Evolutionary conservation across 2,888 invertebrate species (phyloP).

Genomic region (Pherbina coryleti): DNA sequence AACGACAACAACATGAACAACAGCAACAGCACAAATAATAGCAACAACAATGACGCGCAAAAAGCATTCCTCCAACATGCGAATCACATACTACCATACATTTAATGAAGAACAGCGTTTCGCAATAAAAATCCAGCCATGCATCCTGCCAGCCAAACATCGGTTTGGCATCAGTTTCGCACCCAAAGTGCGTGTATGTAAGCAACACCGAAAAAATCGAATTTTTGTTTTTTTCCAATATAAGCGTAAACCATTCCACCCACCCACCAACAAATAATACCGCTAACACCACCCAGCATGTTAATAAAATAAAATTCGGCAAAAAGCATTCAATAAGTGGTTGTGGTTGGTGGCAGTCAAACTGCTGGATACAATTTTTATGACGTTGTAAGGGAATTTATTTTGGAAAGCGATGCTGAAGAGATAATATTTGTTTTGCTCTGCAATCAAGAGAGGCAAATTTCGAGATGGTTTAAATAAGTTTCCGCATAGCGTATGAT

Average conservation of each 20-base stretch:
- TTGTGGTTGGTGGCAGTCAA: not conserved
- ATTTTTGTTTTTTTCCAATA: not conserved
- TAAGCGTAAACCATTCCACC: too few species aligned
- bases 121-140: conserved; percentile 20
- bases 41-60: conserved; percentile 50
- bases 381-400: too few species aligned
- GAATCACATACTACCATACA: too few species aligned
- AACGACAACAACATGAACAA: conserved; percentile 29
- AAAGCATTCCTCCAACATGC: not conserved
- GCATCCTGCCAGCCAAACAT: conserved; percentile 8
- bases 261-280: too few species aligned
- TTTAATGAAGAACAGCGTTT: not conserved
- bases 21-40: too few species aligned
- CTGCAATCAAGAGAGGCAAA: too few species aligned
- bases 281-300: too few species aligned
- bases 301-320: conserved; percentile 7
- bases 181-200: conserved; percentile 4
- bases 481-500: too few species aligned
- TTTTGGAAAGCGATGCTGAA: too few species aligned
- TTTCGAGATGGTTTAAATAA: too few species aligned
- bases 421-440: too few species aligned
- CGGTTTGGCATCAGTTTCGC: not conserved
- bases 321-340: not conserved
- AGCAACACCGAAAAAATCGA: conserved; percentile 2
- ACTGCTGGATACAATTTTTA: not conserved